Evolutionary conservation across 2,888 invertebrate species (phyloP).

Genomic region (Heliconius cydno): DNA sequence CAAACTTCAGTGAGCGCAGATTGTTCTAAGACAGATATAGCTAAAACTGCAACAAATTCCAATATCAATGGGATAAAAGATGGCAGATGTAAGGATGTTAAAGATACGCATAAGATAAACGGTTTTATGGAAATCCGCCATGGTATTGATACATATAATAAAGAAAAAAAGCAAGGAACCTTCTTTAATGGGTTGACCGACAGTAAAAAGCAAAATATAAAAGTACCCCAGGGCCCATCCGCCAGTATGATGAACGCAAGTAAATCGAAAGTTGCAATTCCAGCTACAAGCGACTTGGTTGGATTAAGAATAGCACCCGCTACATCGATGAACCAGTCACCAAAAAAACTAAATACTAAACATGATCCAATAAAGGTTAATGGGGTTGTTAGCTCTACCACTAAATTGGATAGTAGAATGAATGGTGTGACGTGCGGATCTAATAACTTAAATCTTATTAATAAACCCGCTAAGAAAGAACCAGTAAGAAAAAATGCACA

Average conservation of each 20-base stretch:
- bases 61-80: constrained; percentile 63
- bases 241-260: constrained; percentile 62
- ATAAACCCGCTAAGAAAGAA: constrained; percentile 70
- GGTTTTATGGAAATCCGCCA: constrained; percentile 72
- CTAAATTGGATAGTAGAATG: constrained; percentile 77
- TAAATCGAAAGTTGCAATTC: constrained; percentile 64
- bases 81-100: constrained; percentile 62
- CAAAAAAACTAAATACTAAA: constrained; percentile 63
- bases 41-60: constrained; percentile 57
- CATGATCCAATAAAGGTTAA: constrained; percentile 64
- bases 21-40: constrained; percentile 59
- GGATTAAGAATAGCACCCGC: constrained; percentile 65
- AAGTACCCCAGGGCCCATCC: constrained; percentile 65
- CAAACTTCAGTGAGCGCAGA: constrained; percentile 55
- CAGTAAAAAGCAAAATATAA: constrained; percentile 60
- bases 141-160: constrained; percentile 60
- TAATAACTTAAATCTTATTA: constrained; percentile 70
- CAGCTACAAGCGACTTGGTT: constrained; percentile 59
- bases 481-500: constrained; percentile 60
- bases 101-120: constrained; percentile 67
- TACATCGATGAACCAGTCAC: constrained; percentile 58
- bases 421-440: constrained; percentile 79
- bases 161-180: constrained; percentile 59
- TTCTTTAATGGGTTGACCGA: constrained; percentile 66
- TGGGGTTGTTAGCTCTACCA: constrained; percentile 74